phyloP scores from a whole-genome alignment of 2,113 vertebrate genomes.

The Microtus richardsoni region DNA sequence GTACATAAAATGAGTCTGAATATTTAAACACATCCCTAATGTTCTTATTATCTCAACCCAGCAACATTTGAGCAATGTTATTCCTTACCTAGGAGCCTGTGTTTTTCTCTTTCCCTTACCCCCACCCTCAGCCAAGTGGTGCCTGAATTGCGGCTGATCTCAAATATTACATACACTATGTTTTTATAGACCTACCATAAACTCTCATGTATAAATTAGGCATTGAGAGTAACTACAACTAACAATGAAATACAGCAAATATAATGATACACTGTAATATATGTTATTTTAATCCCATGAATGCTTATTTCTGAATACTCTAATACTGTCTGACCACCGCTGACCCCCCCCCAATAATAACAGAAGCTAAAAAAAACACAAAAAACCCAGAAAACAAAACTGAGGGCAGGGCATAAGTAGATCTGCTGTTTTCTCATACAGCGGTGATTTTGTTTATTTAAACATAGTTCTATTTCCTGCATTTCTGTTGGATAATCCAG shows the following conservation, averaged over 20 bases:
- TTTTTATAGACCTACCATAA: not conserved
- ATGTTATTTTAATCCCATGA: not conserved
- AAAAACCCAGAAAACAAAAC: not conserved
- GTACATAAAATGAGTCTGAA: not conserved
- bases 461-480: not conserved
- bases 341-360: not conserved
- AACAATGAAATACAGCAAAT: not conserved
- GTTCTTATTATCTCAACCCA: not conserved
- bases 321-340: not conserved
- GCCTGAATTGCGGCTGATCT: not conserved
- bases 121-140: not conserved
- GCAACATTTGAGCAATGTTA: not conserved
- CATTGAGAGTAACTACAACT: not conserved
- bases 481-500: not conserved
- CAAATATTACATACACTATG: not conserved
- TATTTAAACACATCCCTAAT: slow-evolving; percentile 12
- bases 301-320: not conserved
- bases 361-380: not conserved
- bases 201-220: not conserved
- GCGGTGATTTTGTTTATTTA: slow-evolving; percentile 1
- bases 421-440: not conserved
- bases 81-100: not conserved
- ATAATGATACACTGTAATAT: not conserved
- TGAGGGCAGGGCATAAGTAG: not conserved
- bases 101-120: not conserved